phyloP scores from a whole-genome alignment of 1,140 invertebrate species.

The Drosophila simulans region DNA sequence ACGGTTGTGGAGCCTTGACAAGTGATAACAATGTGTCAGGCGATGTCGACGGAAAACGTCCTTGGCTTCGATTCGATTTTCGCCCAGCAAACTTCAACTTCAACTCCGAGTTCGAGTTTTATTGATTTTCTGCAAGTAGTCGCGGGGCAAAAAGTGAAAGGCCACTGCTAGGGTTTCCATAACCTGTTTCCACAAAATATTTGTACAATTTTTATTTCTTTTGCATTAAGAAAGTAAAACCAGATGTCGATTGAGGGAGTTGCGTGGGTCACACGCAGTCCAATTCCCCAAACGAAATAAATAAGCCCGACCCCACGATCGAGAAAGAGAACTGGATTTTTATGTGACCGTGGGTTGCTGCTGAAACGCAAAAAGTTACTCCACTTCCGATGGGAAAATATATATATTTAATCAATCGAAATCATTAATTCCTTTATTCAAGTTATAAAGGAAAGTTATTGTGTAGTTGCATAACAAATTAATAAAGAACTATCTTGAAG shows the following conservation, averaged over 20 bases:
- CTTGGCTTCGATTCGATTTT: conserved; percentile 70
- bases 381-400: not conserved
- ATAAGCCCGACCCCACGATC: not conserved
- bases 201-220: conserved; percentile 38
- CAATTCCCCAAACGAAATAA: conserved; percentile 7
- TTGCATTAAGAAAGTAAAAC: conserved; percentile 57
- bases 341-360: not conserved
- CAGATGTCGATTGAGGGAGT: conserved; percentile 38
- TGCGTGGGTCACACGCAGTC: conserved; percentile 26
- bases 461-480: no score
- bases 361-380: not conserved
- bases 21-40: conserved; percentile 80
- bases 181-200: conserved; percentile 65
- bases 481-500: no score
- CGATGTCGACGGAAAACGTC: conserved; percentile 45
- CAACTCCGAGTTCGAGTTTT: conserved; percentile 4
- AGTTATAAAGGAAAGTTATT: no score
- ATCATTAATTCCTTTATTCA: no score
- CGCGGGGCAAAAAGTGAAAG: conserved; percentile 65
- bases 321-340: conserved; percentile 17
- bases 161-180: conserved; percentile 43
- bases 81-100: conserved; percentile 2
- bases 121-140: conserved; percentile 57
- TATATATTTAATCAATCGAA: no score
- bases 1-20: conserved; percentile 44